Base-by-base conservation (phyloP, 1,140 invertebrate genomes). In the Heliconius hermathena region DNA sequence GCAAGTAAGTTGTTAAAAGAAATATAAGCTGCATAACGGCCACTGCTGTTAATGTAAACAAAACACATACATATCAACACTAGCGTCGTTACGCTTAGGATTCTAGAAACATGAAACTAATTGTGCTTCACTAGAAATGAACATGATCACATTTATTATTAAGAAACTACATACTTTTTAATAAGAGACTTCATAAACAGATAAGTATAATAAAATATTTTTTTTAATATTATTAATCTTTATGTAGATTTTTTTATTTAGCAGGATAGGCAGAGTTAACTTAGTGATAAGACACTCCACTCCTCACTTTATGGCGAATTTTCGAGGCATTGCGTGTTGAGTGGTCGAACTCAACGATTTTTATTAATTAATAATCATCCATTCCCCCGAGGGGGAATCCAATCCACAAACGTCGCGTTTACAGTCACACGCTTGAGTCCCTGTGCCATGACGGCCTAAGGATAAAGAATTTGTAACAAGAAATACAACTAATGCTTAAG, bases 151-250 rank as follows among this genome's bases (percentile, higher is more conserved):
- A 66, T 49, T 29, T 52, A 81, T 75, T 54, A 78, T 78, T 78
- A 81, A 81, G 77, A 75, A 52, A 78, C 73, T 75, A 78, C 77
- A 78, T 78, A 41, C 52, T 46, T 54, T 81, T 46, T 81, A 77
- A 77, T 73, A 46, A 13, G 9, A 77, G 29, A 76, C 49, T 66
- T 54, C n/a, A 33, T 74, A 74, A 52, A 38, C 57, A 77, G 26
- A 41, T 52, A 72, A 22, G 33, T 71, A 72, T 38, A 13, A 78
- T 74, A 60, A 75, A 74, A 78, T 9, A 46, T 71, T 78, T 78
- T 73, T 71, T 52, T 52, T 1, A 2, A 5, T 6, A 16, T 52
- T 20, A 52, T 20, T 6, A 52, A 16, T 16, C 13, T 18, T 52
- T 52, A 6, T 52, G 20, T 18, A 52, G 49, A 2, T 52, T 46